These are phyloP conservation scores for Esox masquinongy DNA, from an alignment of 2,797 vertebrate species.

Conservation along the genomic window DNA sequence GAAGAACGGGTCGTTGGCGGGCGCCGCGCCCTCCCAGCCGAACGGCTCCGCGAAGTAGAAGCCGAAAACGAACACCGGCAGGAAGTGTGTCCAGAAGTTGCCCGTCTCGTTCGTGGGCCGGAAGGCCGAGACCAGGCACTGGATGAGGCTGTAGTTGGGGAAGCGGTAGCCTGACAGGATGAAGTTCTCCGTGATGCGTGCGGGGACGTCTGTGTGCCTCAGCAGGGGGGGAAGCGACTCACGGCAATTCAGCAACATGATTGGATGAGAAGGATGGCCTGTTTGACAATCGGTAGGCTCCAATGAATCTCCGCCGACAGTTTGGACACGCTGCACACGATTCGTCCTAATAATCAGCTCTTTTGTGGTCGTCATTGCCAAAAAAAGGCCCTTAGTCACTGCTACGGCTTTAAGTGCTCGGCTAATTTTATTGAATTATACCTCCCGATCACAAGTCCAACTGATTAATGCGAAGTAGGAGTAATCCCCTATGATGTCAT, in stretches of 20 bases:
- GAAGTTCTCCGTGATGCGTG: slow-evolving; percentile 76
- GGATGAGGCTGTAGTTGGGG: slow-evolving; percentile 76
- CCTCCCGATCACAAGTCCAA: background rate
- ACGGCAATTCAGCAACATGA: slow-evolving; percentile 64
- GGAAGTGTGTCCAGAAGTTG: slow-evolving; percentile 86
- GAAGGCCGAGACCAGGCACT: slow-evolving; percentile 79
- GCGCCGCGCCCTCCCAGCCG: slow-evolving; percentile 59
- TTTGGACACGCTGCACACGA: background rate
- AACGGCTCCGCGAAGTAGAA: slow-evolving; percentile 76
- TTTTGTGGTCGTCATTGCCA: background rate
- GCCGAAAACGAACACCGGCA: slow-evolving; percentile 75
- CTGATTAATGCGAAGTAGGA: background rate
- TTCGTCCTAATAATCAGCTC: background rate
- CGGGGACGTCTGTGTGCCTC: slow-evolving; percentile 74
- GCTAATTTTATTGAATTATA: background rate
- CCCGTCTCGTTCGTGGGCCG: slow-evolving; percentile 82
- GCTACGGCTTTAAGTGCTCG: background rate
- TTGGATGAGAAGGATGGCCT: background rate
- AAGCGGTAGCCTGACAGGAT: slow-evolving; percentile 82
- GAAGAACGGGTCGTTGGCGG: slow-evolving; percentile 64
- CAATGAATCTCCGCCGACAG: background rate
- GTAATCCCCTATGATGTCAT: background rate
- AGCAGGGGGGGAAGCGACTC: slow-evolving; percentile 69
- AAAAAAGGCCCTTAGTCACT: background rate
- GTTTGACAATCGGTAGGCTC: background rate